Conservation (phyloP, 2,888 invertebrate species). For the Octonoba sinensis region DNA sequence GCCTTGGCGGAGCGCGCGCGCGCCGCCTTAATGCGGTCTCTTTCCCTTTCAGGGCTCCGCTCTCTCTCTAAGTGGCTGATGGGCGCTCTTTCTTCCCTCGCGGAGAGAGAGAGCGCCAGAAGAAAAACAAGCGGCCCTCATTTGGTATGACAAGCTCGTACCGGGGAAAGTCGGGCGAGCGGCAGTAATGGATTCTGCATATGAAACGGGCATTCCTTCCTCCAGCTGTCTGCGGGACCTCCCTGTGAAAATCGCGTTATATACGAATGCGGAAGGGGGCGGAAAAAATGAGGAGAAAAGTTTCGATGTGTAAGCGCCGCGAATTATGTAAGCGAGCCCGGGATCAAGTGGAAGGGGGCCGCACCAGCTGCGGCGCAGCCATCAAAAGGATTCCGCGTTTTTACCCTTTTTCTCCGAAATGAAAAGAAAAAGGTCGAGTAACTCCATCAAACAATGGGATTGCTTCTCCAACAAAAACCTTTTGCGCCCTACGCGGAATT, state of each 20-base stretch:
- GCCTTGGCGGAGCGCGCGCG: background rate
- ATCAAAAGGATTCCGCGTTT: slow-evolving; percentile 59
- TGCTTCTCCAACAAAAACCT: slow-evolving; percentile 43
- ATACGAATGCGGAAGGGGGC: slow-evolving; percentile 44
- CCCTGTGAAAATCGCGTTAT: slow-evolving; percentile 48
- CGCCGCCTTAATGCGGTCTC: slow-evolving; percentile 45
- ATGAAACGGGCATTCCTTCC: slow-evolving; percentile 61
- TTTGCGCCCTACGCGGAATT: slow-evolving; percentile 24
- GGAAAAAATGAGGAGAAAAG: slow-evolving; percentile 41
- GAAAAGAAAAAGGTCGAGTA: slow-evolving; percentile 5
- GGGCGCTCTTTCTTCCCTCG: slow-evolving; percentile 16
- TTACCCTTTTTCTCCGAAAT: slow-evolving; percentile 48
- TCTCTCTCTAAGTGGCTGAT: slow-evolving; percentile 48
- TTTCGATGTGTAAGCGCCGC: slow-evolving; percentile 52
- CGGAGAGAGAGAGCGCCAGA: slow-evolving; percentile 36
- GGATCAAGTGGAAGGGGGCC: slow-evolving; percentile 55
- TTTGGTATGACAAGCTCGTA: slow-evolving; percentile 64
- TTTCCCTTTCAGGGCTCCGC: slow-evolving; percentile 44
- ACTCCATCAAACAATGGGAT: slow-evolving; percentile 55
- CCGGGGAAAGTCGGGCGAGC: slow-evolving; percentile 34
- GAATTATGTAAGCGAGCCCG: slow-evolving; percentile 63
- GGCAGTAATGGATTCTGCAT: slow-evolving; percentile 63
- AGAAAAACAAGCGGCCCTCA: slow-evolving; percentile 62
- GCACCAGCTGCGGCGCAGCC: slow-evolving; percentile 52
- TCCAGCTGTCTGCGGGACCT: background rate